Evolutionary conservation across 2,113 vertebrate genomes (phyloP).

Genomic region (Esox niger): DNA sequence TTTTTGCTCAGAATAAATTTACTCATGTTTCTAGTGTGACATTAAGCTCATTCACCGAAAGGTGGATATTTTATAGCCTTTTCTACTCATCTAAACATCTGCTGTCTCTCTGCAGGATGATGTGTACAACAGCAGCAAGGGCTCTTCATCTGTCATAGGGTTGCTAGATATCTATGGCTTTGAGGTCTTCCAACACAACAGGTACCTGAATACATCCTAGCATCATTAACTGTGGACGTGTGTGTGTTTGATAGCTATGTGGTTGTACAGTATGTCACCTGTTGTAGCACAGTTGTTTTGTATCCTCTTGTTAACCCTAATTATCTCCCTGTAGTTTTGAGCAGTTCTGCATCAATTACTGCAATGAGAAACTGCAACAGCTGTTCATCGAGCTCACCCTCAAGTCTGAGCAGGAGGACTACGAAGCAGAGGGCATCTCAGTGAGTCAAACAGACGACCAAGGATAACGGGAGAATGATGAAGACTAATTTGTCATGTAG

Average conservation of each 20-base stretch:
- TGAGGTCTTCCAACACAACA: conserved; percentile 94
- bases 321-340: conserved; percentile 81
- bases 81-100: too few species aligned
- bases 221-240: not conserved
- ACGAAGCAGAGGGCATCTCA: conserved; percentile 89
- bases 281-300: too few species aligned
- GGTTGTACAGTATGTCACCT: not conserved
- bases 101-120: conserved; percentile 73
- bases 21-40: too few species aligned
- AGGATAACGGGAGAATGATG: too few species aligned
- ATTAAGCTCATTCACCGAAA: too few species aligned
- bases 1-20: too few species aligned
- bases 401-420: conserved; percentile 94
- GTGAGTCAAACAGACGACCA: conserved; percentile 61
- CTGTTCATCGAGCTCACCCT: conserved; percentile 95
- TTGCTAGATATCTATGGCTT: conserved; percentile 98
- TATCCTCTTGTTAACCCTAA: not conserved
- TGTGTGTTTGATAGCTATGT: not conserved
- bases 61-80: too few species aligned
- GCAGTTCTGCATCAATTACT: conserved; percentile 99
- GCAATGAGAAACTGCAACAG: conserved; percentile 97
- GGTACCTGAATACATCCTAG: conserved; percentile 61
- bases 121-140: conserved; percentile 80
- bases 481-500: not conserved
- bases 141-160: conserved; percentile 85